Percentiles rank a stretch among this genome's conserved stretches.
phyloP scores from a whole-genome alignment of 2,888 invertebrate genomes.

The Melanotus villosus region DNA sequence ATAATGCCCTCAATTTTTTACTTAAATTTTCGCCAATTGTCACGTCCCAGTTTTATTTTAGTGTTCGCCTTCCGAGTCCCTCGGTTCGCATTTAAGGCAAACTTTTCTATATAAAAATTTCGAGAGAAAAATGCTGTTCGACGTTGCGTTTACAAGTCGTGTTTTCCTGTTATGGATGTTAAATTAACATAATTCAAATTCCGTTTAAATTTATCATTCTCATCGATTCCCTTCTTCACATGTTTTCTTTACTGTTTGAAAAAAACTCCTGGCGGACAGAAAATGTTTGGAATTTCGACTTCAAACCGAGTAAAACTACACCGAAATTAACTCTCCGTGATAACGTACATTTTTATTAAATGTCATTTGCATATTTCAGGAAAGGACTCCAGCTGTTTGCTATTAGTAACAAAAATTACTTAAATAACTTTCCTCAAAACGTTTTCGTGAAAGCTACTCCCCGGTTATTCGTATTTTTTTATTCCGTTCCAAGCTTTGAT shows the following conservation, averaged over 20 bases:
- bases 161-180: slow-evolving; percentile 15
- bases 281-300: slow-evolving; percentile 14
- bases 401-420: background rate
- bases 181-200: slow-evolving; percentile 23
- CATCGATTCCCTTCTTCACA: slow-evolving; percentile 19
- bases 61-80: background rate
- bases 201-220: slow-evolving; percentile 10
- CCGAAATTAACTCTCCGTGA: slow-evolving; percentile 1
- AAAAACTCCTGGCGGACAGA: too few species aligned
- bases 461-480: too few species aligned
- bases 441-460: too few species aligned
- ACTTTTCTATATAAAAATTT: too few species aligned
- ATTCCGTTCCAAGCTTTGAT: too few species aligned
- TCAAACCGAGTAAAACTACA: background rate
- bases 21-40: slow-evolving; percentile 48
- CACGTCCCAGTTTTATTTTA: slow-evolving; percentile 21
- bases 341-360: slow-evolving; percentile 21
- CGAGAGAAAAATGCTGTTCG: slow-evolving; percentile 2
- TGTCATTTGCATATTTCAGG: slow-evolving; percentile 10
- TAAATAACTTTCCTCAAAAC: background rate
- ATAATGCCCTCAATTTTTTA: slow-evolving; percentile 44
- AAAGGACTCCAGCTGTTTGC: slow-evolving; percentile 1
- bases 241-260: too few species aligned
- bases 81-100: background rate
- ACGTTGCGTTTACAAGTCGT: slow-evolving; percentile 7